Base-by-base conservation (phyloP, 2,797 vertebrate genomes). In the Coracias cyanogaster region DNA sequence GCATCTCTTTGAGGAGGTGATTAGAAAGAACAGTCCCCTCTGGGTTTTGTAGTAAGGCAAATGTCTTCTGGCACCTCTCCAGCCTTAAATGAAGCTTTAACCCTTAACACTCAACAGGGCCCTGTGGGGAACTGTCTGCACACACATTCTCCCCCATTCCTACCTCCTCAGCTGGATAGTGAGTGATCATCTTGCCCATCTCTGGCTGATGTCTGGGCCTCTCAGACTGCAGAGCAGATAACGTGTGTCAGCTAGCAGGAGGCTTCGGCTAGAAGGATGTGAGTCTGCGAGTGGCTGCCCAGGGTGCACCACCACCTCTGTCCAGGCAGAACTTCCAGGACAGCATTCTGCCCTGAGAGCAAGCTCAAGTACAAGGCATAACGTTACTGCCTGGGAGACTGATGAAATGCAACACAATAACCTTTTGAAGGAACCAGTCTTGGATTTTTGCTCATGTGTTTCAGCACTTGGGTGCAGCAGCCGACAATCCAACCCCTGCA, bases 1-100 rank as follows among this genome's bases (percentile, higher is more conserved):
- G 94, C 94, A 94, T 94, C 55, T 94, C 96, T 96, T 94, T 90
- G 88, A 94, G 93, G 82, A 93, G 69, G 51, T 54, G 91, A 94
- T 88, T 73, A 93, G 83, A 74, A 93, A 86, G 89, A 89, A 84
- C 81, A 67, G 73, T 73, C 83, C 48, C 64, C 77, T 92, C 74
- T 37, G 65, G 24, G 72, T 82, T 83, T 76, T 60, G 73, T 33
- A 61, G 76, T 37, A 48, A 86, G 74, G 85, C 93, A 93, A 96
- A 95, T 87, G 73, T 94, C 93, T 90, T 93, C 77, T 79, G 93
- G 82, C 60, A 46, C 64, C 81, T 86, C 35, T 88, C 61, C 58
- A 9, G 11, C 76, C 26, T 66, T 61, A 72, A 45, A 37, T 7
- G 71, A 80, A 70, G 33, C 45, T 86, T 96, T 95, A 96, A 96